Base-by-base conservation (phyloP, 2,113 vertebrate genomes). In the Pseudorasbora parva region DNA sequence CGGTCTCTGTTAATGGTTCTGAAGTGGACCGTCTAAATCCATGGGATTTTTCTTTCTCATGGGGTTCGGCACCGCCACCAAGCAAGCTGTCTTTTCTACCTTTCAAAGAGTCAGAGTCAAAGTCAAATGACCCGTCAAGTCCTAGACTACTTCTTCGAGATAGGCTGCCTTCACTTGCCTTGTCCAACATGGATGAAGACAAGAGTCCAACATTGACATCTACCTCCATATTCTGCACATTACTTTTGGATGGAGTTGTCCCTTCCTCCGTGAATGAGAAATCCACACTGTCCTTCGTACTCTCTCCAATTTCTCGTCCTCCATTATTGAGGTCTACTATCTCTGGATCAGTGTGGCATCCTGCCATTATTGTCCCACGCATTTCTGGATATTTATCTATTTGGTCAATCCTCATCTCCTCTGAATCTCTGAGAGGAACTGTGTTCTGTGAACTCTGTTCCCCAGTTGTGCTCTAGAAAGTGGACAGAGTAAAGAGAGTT, bases 111-210 rank as follows among this genome's bases (percentile, higher is more conserved):
- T 91, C 91, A 0, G 91, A 94, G 69, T 91, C 91, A 0, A 89
- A 49, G 33, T 93, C 90, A 85, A 83, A 91, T n/a, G 90, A 71
- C n/a, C 96, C 95, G 27, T 97, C 96, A 33, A 93, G 91, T 0
- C 92, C 94, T 87, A 97, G 85, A 86, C 97, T 97, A 90, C 94
- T 96, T 57, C 94, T 90, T 25, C 95, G 93, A 2, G 97, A 97
- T 41, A 95, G 87, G 88, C 86, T 95, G 86, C 90, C 85, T 97
- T 94, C 86, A 0, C 96, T 95, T 23, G 96, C 95, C 85, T 97
- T 95, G 88, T 96, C 95, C 88, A 97, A 90, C 66, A 97, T 95
- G 0, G 97, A 97, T 0, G 94, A 93, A 0, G 96, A 95, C 6
- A 97, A 92, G 85, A 97, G 95, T 88, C 95, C 94, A 15, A 89